Evolutionary conservation across 2,888 invertebrate genomes (phyloP), one percentile per base, ranked within the genome.

Genomic region (Himalopsyche anomala): DNA sequence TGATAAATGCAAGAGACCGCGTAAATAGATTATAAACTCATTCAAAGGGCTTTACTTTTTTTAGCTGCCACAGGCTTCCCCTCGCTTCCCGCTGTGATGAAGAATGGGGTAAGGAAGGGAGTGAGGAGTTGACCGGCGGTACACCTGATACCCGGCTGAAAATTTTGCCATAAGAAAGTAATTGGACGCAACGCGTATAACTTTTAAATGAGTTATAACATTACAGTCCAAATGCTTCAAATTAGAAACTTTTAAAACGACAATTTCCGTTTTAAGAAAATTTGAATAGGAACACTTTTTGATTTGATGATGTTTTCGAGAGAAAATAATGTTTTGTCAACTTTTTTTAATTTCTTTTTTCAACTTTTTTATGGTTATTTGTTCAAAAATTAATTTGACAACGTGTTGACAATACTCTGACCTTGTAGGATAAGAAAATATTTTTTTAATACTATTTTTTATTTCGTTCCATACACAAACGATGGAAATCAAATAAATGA

Each of bases 1-100:
- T 88, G 88, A 88, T 87, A 88, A 88, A 88, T 88, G 88, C 88
- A 88, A 85, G 87, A 87, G 88, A 88, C 87, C 85, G 88, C 87
- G 87, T 88, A 88, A 88, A 88, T 88, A 87, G 88, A 88, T 88
- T 88, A 88, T 87, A 88, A 88, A 88, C 87, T 87, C 88, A 87
- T 88, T 88, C 87, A 88, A 87, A 87, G 85, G 86, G 87, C 88
- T 87, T 87, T 87, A 69, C 85, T 87, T 87, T 85, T 87, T 88
- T 87, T 86, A 86, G 74, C 85, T 56, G 82, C 81, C 81, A 81
- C 54, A 45, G 62, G 56, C 38, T 45, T 17, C 69, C 84, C 80
- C 80, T 38, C 19, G 80, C 80, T 51, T 40, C 80, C 54, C 80
- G 40, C 45, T 54, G 40, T 54, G 38, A 38, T 51, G 80, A 79